Percentiles rank a stretch among this genome's conserved stretches.
phyloP scores from a whole-genome alignment of 2,797 vertebrate genomes.

The Poeciliopsis turneri region DNA sequence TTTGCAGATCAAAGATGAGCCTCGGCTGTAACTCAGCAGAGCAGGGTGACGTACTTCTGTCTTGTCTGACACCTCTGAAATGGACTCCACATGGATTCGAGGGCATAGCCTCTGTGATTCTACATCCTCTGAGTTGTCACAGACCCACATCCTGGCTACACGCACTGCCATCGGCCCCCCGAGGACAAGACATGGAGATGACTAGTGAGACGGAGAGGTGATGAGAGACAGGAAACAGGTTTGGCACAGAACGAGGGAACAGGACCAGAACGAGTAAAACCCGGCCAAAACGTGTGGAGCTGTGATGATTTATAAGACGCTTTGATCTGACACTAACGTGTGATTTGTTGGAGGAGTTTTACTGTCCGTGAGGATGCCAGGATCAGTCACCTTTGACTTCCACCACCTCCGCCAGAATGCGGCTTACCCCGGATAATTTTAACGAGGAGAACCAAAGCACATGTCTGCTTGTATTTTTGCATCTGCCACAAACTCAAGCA shows the following conservation, averaged over 20 bases:
- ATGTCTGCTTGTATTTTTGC: constrained; percentile 17
- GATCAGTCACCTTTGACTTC: constrained; percentile 60
- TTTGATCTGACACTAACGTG: constrained; percentile 69
- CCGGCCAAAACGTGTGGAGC: constrained; percentile 47
- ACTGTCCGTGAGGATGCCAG: constrained; percentile 67
- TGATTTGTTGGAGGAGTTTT: constrained; percentile 76
- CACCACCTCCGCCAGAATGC: constrained; percentile 14
- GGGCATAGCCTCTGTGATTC: constrained; percentile 59
- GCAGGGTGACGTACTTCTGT: constrained; percentile 74
- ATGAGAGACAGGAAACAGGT: constrained; percentile 50
- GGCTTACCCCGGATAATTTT: constrained; percentile 64
- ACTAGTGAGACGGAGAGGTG: constrained; percentile 39
- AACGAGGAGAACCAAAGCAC: constrained; percentile 47
- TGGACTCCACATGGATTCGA: constrained; percentile 76
- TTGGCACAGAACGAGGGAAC: constrained; percentile 6
- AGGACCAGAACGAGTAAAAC: constrained; percentile 8
- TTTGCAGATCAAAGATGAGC: constrained; percentile 80
- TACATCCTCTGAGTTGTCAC: constrained; percentile 65
- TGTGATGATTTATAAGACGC: constrained; percentile 40
- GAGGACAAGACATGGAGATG: constrained; percentile 34
- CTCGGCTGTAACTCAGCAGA: constrained; percentile 70
- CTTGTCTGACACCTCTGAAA: constrained; percentile 79
- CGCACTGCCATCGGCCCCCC: constrained; percentile 28
- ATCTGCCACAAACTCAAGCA: constrained; percentile 22
- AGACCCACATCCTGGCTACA: constrained; percentile 35